Conservation (phyloP, 2,797 vertebrate genomes). For the Emys orbicularis region DNA sequence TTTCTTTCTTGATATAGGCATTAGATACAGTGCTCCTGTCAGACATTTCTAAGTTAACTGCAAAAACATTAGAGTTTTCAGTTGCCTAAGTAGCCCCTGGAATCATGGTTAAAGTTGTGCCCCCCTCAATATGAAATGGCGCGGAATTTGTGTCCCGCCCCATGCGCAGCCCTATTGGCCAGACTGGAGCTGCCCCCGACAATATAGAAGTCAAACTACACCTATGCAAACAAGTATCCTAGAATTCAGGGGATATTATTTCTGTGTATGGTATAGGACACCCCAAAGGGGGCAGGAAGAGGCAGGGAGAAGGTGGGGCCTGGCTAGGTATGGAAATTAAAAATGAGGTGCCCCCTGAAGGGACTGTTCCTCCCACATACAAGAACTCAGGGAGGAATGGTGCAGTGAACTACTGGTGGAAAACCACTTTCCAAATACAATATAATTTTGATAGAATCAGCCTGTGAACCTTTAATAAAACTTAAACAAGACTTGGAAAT, state of each 20-base stretch:
- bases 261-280: neutral
- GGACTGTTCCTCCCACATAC: neutral
- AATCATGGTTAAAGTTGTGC: too few relatives aligned
- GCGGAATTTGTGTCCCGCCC: too few relatives aligned
- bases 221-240: neutral
- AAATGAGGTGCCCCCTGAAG: neutral
- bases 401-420: neutral
- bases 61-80: too few relatives aligned
- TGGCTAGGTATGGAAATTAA: neutral
- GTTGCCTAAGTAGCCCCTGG: too few relatives aligned
- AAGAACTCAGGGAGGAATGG: neutral
- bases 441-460: neutral
- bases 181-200: too few relatives aligned
- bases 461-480: slow-evolving; percentile 23
- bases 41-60: too few relatives aligned
- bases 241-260: neutral
- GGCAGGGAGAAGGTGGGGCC: neutral
- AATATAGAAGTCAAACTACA: too few relatives aligned
- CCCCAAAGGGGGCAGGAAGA: neutral
- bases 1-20: too few relatives aligned
- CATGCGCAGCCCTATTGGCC: too few relatives aligned
- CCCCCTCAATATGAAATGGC: too few relatives aligned
- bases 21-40: too few relatives aligned
- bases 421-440: neutral
- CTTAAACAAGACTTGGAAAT: neutral